These are phyloP conservation scores for Pitangus sulphuratus DNA, from an alignment of 2,797 vertebrate genomes.

Conservation along the genomic window DNA sequence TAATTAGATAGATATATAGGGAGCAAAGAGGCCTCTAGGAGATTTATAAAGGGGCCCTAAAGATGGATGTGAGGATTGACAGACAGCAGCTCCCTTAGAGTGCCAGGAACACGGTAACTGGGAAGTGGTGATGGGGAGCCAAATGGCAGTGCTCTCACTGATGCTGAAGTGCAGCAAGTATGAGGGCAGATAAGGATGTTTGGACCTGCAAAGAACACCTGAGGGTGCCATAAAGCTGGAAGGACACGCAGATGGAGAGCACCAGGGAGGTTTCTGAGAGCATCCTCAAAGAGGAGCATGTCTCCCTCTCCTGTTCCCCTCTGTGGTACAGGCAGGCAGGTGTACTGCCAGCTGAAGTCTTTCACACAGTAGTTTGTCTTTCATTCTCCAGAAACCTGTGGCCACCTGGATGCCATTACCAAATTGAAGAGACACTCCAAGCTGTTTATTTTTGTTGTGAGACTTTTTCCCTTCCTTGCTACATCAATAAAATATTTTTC, in stretches of 20 bases:
- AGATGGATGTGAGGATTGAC: constrained; percentile 56
- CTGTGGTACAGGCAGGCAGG: not conserved
- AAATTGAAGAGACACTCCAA: not conserved
- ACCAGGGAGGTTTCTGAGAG: not conserved
- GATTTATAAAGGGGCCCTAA: constrained; percentile 40
- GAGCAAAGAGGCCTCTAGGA: constrained; percentile 62
- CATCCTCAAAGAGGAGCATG: not conserved
- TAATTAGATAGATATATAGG: constrained; percentile 83
- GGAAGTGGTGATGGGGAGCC: not conserved
- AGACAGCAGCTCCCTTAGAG: not conserved
- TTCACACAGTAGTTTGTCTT: not conserved
- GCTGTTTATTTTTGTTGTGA: not conserved
- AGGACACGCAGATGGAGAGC: not conserved
- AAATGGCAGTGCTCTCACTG: not conserved
- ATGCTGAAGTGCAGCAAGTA: not conserved
- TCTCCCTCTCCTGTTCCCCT: constrained; percentile 21
- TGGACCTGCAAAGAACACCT: not conserved
- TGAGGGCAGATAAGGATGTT: not conserved
- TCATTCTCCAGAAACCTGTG: not conserved
- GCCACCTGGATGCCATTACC: not conserved
- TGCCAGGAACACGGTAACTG: not conserved
- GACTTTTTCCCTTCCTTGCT: not conserved
- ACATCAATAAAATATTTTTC: not conserved
- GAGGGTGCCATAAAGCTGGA: not conserved
- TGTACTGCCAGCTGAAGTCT: not conserved